These are phyloP conservation scores for Odontomyia ornata DNA, from an alignment of 2,888 invertebrate genomes.

Conservation along the genomic window DNA sequence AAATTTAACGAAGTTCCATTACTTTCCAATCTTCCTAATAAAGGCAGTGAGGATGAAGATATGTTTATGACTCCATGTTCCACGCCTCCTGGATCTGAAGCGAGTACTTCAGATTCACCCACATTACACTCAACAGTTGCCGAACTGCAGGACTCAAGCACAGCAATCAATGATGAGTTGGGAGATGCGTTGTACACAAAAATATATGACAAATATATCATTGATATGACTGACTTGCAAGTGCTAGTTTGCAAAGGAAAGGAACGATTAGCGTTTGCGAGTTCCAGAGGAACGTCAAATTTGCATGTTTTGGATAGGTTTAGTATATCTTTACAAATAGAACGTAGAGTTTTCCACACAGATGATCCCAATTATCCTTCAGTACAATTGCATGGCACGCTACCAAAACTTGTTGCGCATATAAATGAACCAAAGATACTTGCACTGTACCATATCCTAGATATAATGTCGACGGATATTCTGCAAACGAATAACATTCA, in stretches of 20 bases:
- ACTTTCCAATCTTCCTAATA: slow-evolving; percentile 47
- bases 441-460: slow-evolving; percentile 69
- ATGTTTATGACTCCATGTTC: slow-evolving; percentile 87
- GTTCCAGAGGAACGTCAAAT: slow-evolving; percentile 82
- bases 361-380: slow-evolving; percentile 88
- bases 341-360: slow-evolving; percentile 82
- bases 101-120: slow-evolving; percentile 68
- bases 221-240: slow-evolving; percentile 85
- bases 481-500: slow-evolving; percentile 43
- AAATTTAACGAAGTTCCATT: slow-evolving; percentile 27
- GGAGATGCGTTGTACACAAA: slow-evolving; percentile 73
- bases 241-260: slow-evolving; percentile 87
- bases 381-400: slow-evolving; percentile 81
- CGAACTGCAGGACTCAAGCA: slow-evolving; percentile 67
- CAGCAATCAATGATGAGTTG: slow-evolving; percentile 62
- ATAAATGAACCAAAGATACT: slow-evolving; percentile 89
- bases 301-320: slow-evolving; percentile 87
- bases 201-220: slow-evolving; percentile 79
- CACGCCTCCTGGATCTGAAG: slow-evolving; percentile 81
- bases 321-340: slow-evolving; percentile 76
- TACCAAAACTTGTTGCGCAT: slow-evolving; percentile 88
- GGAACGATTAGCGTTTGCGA: slow-evolving; percentile 90
- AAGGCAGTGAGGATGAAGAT: slow-evolving; percentile 67
- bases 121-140: slow-evolving; percentile 60
- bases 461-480: slow-evolving; percentile 59